Evolutionary conservation across 2,797 vertebrate species (phyloP).

Genomic region (Taenioides sp.): DNA sequence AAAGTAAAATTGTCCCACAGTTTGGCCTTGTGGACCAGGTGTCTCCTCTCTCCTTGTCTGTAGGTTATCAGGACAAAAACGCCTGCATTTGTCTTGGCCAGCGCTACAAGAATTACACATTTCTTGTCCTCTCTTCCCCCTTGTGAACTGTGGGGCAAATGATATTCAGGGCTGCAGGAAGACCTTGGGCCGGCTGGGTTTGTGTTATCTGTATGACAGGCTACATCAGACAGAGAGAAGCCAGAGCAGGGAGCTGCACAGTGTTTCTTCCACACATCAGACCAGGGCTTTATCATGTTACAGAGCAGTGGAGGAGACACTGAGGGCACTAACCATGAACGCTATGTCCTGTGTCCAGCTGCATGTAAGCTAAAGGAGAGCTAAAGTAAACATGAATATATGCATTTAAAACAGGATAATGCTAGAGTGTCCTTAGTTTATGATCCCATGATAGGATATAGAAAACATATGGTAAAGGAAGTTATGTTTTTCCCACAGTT

Average conservation of each 20-base stretch:
- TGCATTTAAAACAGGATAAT: not conserved
- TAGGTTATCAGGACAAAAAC: slow-evolving; percentile 69
- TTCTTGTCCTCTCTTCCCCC: slow-evolving; percentile 60
- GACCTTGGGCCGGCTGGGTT: slow-evolving; percentile 61
- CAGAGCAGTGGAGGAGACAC: slow-evolving; percentile 48
- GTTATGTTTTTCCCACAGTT: not conserved
- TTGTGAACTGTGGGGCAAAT: slow-evolving; percentile 59
- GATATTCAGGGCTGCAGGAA: slow-evolving; percentile 62
- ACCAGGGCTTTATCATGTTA: slow-evolving; percentile 71
- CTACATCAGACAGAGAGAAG: slow-evolving; percentile 67
- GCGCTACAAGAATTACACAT: slow-evolving; percentile 58
- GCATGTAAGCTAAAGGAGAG: slow-evolving; percentile 50
- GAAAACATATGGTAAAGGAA: not conserved
- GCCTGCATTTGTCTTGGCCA: slow-evolving; percentile 60
- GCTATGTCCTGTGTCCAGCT: slow-evolving; percentile 34
- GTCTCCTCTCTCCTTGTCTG: slow-evolving; percentile 43
- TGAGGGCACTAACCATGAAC: slow-evolving; percentile 37
- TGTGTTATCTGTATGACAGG: slow-evolving; percentile 71
- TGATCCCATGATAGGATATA: not conserved
- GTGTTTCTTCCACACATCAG: slow-evolving; percentile 66
- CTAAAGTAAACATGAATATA: slow-evolving; percentile 26
- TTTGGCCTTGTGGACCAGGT: slow-evolving; percentile 64
- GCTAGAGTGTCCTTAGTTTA: not conserved
- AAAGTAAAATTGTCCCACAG: slow-evolving; percentile 44
- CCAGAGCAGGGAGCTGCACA: slow-evolving; percentile 71